phyloP scores from a whole-genome alignment of 2,888 invertebrate genomes.

The Acrocyrtus sp. region DNA sequence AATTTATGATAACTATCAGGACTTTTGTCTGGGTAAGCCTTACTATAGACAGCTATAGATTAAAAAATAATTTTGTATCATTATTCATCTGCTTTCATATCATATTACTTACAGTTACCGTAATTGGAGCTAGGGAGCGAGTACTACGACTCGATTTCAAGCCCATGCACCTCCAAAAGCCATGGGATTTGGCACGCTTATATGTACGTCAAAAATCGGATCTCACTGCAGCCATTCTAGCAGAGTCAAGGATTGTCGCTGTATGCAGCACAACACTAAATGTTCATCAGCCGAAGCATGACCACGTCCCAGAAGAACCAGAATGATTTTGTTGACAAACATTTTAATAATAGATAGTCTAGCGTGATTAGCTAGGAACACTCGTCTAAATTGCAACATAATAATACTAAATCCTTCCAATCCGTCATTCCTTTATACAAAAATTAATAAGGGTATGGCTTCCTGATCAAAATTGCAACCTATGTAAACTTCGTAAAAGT shows the following conservation, averaged over 20 bases:
- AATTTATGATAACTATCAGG: slow-evolving; percentile 68
- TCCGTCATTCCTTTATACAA: too few species aligned
- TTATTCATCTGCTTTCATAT: not conserved
- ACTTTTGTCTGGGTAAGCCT: slow-evolving; percentile 60
- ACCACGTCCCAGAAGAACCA: slow-evolving; percentile 28
- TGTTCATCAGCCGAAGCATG: slow-evolving; percentile 15
- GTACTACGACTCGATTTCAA: slow-evolving; percentile 95
- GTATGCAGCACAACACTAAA: slow-evolving; percentile 20
- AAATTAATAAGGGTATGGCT: too few species aligned
- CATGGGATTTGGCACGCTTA: slow-evolving; percentile 93
- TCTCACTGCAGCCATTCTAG: slow-evolving; percentile 59
- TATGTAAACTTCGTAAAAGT: too few species aligned
- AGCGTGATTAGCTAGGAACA: too few species aligned
- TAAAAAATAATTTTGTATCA: too few species aligned
- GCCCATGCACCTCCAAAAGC: slow-evolving; percentile 91
- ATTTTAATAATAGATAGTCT: too few species aligned
- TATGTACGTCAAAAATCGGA: slow-evolving; percentile 73
- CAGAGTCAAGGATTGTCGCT: slow-evolving; percentile 40
- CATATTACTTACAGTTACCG: slow-evolving; percentile 86
- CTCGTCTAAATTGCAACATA: too few species aligned
- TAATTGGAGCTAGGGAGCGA: slow-evolving; percentile 93
- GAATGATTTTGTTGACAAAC: slow-evolving; percentile 25
- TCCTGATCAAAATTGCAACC: too few species aligned
- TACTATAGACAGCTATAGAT: too few species aligned
- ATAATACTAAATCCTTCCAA: too few species aligned